These are phyloP conservation scores for Bothrops jararaca DNA, from an alignment of 2,113 vertebrate genomes.

Conservation along the genomic window DNA sequence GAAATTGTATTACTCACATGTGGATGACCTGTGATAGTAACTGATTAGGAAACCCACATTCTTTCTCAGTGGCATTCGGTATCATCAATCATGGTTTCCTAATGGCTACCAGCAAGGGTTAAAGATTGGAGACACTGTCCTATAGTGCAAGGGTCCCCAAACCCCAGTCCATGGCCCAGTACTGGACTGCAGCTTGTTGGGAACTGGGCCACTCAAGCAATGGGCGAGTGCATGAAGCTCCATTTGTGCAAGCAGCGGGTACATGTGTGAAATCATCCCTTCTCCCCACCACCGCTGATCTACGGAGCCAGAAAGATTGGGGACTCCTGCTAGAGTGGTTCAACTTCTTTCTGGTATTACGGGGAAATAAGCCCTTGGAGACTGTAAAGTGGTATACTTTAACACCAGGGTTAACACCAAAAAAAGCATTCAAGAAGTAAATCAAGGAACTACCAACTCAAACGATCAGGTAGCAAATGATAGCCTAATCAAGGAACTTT, in stretches of 20 bases:
- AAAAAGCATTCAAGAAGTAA: neutral
- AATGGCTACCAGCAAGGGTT: neutral
- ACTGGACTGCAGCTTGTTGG: neutral
- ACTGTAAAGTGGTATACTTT: neutral
- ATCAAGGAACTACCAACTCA: neutral
- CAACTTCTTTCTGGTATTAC: neutral
- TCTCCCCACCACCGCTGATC: neutral
- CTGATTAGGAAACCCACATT: neutral
- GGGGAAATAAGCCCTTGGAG: neutral
- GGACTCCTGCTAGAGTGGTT: neutral
- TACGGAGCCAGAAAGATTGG: neutral
- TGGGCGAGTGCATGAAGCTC: neutral
- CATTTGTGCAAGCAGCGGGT: neutral
- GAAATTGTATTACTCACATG: neutral
- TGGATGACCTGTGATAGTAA: neutral
- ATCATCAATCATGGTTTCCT: neutral
- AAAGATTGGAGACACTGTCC: neutral
- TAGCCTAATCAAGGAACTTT: neutral
- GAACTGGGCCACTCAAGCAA: accelerated
- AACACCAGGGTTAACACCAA: neutral
- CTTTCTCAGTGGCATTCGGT: neutral
- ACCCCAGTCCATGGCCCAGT: neutral
- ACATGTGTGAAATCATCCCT: neutral
- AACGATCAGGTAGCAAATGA: neutral
- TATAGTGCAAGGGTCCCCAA: neutral